Evolutionary conservation across 2,113 vertebrate genomes (phyloP).

Genomic region (Zosterops borbonicus): DNA sequence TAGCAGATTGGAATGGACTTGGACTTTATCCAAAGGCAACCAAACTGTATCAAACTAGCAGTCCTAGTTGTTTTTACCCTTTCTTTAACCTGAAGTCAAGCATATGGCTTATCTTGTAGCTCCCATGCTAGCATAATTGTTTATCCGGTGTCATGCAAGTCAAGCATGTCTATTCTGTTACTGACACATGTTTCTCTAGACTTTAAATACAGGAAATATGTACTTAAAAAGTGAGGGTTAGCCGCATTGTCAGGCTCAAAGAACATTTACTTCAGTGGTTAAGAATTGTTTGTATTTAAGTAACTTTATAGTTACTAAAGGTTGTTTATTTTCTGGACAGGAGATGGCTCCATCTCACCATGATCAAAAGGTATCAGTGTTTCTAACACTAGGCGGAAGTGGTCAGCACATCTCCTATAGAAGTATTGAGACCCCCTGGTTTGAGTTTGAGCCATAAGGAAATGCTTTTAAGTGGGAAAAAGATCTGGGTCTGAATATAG

Average conservation of each 20-base stretch:
- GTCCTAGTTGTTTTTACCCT: background rate
- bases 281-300: background rate
- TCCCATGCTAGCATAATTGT: background rate
- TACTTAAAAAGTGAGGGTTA: background rate
- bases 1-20: background rate
- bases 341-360: constrained; percentile 66
- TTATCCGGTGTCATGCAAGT: background rate
- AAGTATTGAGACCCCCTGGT: background rate
- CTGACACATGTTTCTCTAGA: background rate
- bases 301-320: background rate
- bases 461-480: background rate
- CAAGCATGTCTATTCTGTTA: background rate
- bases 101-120: background rate
- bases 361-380: background rate
- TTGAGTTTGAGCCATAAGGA: background rate
- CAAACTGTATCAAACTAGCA: background rate
- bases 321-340: constrained; percentile 45
- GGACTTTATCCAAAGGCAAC: background rate
- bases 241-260: background rate
- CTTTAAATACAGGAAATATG: background rate
- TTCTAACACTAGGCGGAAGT: constrained; percentile 5
- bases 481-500: background rate
- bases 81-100: background rate
- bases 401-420: background rate
- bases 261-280: background rate